Evolutionary conservation across 1,140 invertebrate species (phyloP).

Genomic region (Penaeus vannamei): DNA sequence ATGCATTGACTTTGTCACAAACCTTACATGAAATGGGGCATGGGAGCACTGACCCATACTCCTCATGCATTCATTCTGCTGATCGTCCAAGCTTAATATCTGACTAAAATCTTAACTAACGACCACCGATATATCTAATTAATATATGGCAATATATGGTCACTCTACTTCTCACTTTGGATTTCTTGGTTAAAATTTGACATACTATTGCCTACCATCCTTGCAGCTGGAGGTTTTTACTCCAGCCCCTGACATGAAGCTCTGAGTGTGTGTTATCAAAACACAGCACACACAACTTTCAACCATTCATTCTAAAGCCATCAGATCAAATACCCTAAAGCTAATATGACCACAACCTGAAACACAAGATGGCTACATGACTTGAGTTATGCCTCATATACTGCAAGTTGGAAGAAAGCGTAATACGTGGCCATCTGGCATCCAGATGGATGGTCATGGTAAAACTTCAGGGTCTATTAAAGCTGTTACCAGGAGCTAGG

Average conservation of each 20-base stretch:
- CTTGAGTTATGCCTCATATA: neutral
- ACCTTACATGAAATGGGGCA: conserved; percentile 27
- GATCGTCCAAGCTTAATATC: too few species aligned
- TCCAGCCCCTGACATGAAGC: neutral
- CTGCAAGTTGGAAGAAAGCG: neutral
- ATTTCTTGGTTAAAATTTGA: neutral
- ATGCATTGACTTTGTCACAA: conserved; percentile 56
- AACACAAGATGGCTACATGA: conserved; percentile 12
- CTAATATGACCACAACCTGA: conserved; percentile 42
- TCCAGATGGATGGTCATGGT: conserved; percentile 20
- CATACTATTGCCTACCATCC: too few species aligned
- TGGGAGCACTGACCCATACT: conserved; percentile 7
- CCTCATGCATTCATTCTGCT: neutral
- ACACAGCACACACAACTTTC: conserved; percentile 42
- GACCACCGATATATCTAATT: neutral
- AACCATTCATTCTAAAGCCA: conserved; percentile 58
- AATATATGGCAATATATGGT: neutral
- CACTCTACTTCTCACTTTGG: conserved; percentile 18
- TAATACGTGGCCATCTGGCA: neutral
- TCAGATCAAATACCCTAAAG: conserved; percentile 56
- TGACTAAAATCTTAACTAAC: too few species aligned
- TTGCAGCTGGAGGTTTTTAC: neutral
- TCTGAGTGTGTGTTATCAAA: conserved; percentile 7
- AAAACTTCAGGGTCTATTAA: conserved; percentile 50
- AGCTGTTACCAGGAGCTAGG: conserved; percentile 59